These are phyloP conservation scores for Phrynocephalus forsythii DNA, from an alignment of 2,797 vertebrate genomes.

Conservation along the genomic window DNA sequence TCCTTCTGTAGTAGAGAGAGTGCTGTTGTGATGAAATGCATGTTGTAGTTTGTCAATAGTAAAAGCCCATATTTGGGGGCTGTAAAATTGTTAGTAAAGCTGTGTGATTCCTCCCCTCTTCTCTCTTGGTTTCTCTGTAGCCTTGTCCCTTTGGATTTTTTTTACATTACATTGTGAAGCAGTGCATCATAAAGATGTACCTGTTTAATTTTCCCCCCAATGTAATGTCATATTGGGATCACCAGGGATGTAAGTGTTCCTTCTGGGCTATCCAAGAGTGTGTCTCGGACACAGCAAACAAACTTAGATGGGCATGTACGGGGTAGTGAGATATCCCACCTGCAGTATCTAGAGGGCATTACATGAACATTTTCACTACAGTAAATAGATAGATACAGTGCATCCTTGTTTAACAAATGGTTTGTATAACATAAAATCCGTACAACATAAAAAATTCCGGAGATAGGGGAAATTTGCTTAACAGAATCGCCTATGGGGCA, in stretches of 20 bases:
- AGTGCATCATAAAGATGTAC: not conserved
- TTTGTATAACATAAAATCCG: too few species aligned
- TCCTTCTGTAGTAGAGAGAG: not conserved
- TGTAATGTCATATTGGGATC: not conserved
- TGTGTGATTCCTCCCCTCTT: not conserved
- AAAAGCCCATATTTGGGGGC: not conserved
- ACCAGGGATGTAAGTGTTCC: too few species aligned
- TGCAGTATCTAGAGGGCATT: not conserved
- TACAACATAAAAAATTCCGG: too few species aligned
- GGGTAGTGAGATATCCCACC: too few species aligned
- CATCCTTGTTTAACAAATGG: too few species aligned
- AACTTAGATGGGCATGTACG: not conserved
- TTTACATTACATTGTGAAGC: too few species aligned
- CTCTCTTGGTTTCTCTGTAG: not conserved
- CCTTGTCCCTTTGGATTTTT: not conserved
- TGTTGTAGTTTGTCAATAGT: not conserved
- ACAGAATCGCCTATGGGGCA: too few species aligned
- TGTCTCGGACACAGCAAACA: not conserved
- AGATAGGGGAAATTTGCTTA: too few species aligned
- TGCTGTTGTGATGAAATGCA: not conserved
- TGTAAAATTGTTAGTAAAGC: not conserved
- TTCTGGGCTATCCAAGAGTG: not conserved
- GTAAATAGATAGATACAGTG: too few species aligned
- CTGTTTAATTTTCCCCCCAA: not conserved
- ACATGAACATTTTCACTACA: not conserved